Conservation (phyloP, 2,113 vertebrate genomes). For the Syrmaticus mikado region DNA sequence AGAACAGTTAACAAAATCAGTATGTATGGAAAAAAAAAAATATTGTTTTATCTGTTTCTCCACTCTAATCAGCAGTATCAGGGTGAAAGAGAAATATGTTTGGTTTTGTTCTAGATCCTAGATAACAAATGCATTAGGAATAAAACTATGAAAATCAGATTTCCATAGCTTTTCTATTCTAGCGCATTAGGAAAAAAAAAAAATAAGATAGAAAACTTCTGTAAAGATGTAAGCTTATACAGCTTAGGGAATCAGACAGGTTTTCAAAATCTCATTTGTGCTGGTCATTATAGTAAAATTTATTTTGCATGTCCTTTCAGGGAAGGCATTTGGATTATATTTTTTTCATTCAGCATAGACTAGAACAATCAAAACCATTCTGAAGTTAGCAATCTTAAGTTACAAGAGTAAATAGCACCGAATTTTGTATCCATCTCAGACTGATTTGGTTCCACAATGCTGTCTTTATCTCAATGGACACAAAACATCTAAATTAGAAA, state of each 20-base stretch:
- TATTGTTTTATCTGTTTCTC: background rate
- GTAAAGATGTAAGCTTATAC: too few relatives aligned
- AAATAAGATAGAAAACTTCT: background rate
- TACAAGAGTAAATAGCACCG: background rate
- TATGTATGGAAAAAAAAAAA: background rate
- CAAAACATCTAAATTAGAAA: background rate
- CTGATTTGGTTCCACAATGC: background rate
- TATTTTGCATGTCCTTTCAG: background rate
- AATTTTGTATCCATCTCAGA: background rate
- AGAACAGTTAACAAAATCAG: background rate
- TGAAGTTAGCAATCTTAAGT: background rate
- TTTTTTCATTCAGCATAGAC: background rate
- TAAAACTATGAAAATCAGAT: background rate
- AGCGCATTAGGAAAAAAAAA: background rate
- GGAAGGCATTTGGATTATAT: background rate
- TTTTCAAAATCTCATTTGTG: background rate
- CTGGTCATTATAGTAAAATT: background rate
- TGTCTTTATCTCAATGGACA: background rate
- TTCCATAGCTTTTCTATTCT: background rate
- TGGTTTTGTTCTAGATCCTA: background rate
- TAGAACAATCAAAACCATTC: background rate
- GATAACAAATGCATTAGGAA: background rate
- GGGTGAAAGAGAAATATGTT: background rate
- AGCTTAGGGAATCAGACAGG: background rate
- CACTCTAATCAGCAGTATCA: background rate